Percentiles rank a stretch among this genome's conserved stretches.
phyloP scores from a whole-genome alignment of 2,797 vertebrate species.

The Ceryle rudis region DNA sequence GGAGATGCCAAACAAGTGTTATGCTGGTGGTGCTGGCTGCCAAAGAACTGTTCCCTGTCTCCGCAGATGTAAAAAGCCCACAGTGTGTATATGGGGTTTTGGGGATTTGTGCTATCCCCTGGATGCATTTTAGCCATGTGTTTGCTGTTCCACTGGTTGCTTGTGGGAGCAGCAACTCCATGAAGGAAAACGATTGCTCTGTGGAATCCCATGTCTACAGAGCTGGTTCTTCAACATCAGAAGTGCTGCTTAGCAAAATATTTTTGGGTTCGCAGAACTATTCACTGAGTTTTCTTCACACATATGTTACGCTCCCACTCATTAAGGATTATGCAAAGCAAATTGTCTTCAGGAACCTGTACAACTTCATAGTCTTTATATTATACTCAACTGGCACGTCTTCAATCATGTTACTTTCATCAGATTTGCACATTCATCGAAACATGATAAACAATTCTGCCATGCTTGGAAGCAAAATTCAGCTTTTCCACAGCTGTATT shows the following conservation, averaged over 20 bases:
- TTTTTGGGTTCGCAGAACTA: background rate
- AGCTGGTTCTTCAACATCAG: background rate
- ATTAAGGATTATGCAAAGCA: background rate
- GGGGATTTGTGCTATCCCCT: background rate
- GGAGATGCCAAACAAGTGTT: background rate
- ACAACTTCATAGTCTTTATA: background rate
- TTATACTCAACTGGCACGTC: background rate
- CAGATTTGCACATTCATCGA: background rate
- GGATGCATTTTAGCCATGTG: background rate
- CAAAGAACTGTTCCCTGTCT: background rate
- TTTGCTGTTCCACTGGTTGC: background rate
- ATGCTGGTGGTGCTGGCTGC: background rate
- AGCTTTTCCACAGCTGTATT: background rate
- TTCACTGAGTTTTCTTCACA: background rate
- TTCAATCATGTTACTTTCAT: background rate
- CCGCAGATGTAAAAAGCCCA: background rate
- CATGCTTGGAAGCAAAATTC: background rate
- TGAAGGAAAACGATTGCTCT: background rate
- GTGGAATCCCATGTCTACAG: background rate
- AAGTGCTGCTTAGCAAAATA: background rate
- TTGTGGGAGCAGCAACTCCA: background rate
- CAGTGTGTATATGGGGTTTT: background rate
- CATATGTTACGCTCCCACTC: background rate
- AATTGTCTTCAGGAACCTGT: background rate
- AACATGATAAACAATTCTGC: rapidly evolving